These are phyloP conservation scores for Cyclura pinguis DNA, from an alignment of 2,797 vertebrate genomes.

Conservation along the genomic window DNA sequence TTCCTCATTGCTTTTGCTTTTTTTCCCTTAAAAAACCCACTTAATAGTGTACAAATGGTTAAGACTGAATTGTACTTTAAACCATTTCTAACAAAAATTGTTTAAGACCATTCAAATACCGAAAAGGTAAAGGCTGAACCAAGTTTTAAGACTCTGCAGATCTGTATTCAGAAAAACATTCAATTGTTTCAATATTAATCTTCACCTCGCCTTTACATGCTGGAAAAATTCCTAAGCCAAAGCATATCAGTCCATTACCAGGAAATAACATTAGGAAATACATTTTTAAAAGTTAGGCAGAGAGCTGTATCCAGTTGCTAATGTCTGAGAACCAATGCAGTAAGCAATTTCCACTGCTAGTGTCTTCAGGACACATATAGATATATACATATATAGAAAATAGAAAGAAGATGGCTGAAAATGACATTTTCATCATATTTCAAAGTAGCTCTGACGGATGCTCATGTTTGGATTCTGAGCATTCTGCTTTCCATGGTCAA, in stretches of 20 bases:
- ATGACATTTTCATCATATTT: neutral
- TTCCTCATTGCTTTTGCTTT: conserved; percentile 35
- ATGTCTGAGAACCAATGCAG: conserved; percentile 22
- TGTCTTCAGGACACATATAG: neutral
- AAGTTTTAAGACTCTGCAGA: conserved; percentile 70
- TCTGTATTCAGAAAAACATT: conserved; percentile 62
- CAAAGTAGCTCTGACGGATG: neutral
- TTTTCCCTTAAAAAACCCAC: conserved; percentile 29
- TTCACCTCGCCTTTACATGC: conserved; percentile 55
- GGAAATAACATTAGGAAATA: conserved; percentile 64
- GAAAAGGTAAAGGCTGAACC: conserved; percentile 61
- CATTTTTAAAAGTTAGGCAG: conserved; percentile 38
- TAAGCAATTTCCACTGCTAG: neutral
- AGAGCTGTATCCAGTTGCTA: conserved; percentile 14
- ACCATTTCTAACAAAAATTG: conserved; percentile 51
- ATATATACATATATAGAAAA: neutral
- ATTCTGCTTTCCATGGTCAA: neutral
- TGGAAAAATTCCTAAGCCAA: conserved; percentile 25
- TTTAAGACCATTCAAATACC: conserved; percentile 51
- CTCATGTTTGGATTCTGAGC: neutral
- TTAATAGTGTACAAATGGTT: conserved; percentile 59
- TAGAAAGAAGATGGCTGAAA: neutral
- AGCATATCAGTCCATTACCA: conserved; percentile 16
- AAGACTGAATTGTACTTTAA: conserved; percentile 75
- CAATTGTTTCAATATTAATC: conserved; percentile 55